phyloP scores from a whole-genome alignment of 1,140 invertebrate species.

The Olivierus martensii region DNA sequence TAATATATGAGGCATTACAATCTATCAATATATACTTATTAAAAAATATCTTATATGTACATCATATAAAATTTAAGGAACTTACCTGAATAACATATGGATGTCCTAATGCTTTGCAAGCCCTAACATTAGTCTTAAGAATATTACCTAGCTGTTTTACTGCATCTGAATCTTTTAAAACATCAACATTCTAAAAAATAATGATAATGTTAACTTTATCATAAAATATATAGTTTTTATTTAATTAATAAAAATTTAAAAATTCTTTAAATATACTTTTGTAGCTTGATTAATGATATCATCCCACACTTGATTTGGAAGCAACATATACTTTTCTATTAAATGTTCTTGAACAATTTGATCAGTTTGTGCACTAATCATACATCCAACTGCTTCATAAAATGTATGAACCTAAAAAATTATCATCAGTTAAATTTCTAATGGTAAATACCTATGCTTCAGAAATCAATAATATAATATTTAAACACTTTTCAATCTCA shows the following conservation, averaged over 20 bases:
- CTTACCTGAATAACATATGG: slow-evolving; percentile 77
- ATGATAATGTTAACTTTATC: slow-evolving; percentile 2
- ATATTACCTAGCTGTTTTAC: slow-evolving; percentile 96
- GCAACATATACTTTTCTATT: slow-evolving; percentile 93
- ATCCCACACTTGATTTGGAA: slow-evolving; percentile 99
- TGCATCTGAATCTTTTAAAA: slow-evolving; percentile 88
- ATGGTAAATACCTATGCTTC: too few species aligned
- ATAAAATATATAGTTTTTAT: background rate
- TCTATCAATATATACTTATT: too few species aligned
- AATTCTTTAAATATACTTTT: background rate
- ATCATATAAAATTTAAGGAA: too few species aligned
- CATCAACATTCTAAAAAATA: slow-evolving; percentile 67
- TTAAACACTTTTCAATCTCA: too few species aligned
- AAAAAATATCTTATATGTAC: too few species aligned
- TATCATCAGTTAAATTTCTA: background rate
- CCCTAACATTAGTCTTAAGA: slow-evolving; percentile 95
- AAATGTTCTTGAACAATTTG: slow-evolving; percentile 74
- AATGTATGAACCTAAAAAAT: slow-evolving; percentile 86
- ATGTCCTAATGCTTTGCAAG: slow-evolving; percentile 93
- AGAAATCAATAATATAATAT: too few species aligned
- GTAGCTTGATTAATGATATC: slow-evolving; percentile 58
- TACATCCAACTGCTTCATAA: slow-evolving; percentile 98
- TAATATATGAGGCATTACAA: too few species aligned
- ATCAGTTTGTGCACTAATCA: slow-evolving; percentile 93
- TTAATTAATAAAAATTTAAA: background rate